Base-by-base conservation (phyloP, 2,113 vertebrate genomes). In the Pycnonotus jocosus region DNA sequence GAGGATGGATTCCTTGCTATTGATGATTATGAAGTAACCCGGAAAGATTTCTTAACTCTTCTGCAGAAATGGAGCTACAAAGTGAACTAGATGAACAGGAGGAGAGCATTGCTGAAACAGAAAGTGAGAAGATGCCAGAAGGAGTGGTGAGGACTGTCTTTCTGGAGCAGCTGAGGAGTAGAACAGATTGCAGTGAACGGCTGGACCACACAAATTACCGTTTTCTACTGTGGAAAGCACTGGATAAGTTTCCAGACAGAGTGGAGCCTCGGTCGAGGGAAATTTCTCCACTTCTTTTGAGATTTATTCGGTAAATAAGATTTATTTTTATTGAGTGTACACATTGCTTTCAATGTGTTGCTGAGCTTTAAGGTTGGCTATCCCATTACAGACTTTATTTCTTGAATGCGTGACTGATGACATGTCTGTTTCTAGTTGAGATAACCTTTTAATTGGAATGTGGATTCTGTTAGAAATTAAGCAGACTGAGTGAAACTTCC, bases 171-270 rank as follows among this genome's bases (percentile, higher is more conserved):
- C 90, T 99, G 47, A 96, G 96, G 68, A 31, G 83, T 48, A 98
- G 97, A 90, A 97, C 95, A 6, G 90, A 97, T 58, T 95, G 97
- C 57, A 94, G 44, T 0, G 98, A 99, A 25, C 98, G 99, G 44
- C 98, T 98, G 1, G 99, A 99, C 96, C 99, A 99, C 65, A 98
- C 98, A 50, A 99, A 99, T 97, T 99, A 99, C 91, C 98, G 99
- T 18, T 97, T 98, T 92, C 96, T 99, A 15, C 97, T 99, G 66
- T 99, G 99, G 99, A 98, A 97, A 68, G 98, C 99, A 83, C 98
- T 99, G 98, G 96, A 97, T 44, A 98, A 97, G 90, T 99, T 99
- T 68, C 98, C 99, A 0, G 99, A 99, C 35, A 96, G 98, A 73
- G 98, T 99, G 70, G 99, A 99, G 37, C 98, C 99, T 5, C 98